phyloP scores from a whole-genome alignment of 2,797 vertebrate species.

The Acipenser transmontanus region DNA sequence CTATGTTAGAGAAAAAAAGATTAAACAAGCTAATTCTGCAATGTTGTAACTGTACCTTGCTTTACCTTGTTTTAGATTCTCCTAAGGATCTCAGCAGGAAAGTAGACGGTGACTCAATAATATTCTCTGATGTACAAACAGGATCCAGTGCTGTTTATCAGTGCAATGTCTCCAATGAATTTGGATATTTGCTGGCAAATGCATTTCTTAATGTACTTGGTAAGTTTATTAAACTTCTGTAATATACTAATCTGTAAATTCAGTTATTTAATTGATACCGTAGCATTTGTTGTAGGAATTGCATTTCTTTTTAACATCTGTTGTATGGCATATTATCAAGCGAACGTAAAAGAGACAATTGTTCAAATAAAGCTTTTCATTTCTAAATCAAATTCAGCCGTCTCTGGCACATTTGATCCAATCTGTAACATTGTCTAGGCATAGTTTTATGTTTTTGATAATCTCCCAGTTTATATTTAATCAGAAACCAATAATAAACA shows the following conservation, averaged over 20 bases:
- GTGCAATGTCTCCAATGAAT: conserved; percentile 88
- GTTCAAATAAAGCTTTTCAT: too few relatives aligned
- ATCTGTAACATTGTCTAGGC: too few relatives aligned
- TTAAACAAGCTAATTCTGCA: conserved; percentile 21
- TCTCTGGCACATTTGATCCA: neutral
- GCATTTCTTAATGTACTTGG: conserved; percentile 91
- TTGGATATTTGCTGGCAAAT: conserved; percentile 87
- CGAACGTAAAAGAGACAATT: too few relatives aligned
- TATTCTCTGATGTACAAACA: conserved; percentile 79
- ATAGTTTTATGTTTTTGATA: too few relatives aligned
- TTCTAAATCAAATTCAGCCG: neutral
- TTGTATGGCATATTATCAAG: too few relatives aligned
- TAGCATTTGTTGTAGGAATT: too few relatives aligned
- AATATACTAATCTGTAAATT: too few relatives aligned
- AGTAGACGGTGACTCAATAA: conserved; percentile 85
- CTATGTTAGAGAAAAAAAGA: neutral
- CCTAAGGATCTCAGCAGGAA: conserved; percentile 78
- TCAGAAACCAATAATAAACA: too few relatives aligned
- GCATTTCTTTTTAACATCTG: too few relatives aligned
- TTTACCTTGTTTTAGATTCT: conserved; percentile 57
- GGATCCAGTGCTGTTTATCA: conserved; percentile 91
- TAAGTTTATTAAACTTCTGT: conserved; percentile 49
- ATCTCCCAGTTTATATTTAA: too few relatives aligned
- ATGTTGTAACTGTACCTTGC: neutral
- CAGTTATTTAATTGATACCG: too few relatives aligned